Base-by-base conservation (phyloP, 1,140 invertebrate species). In the Drosophila aff. region DNA sequence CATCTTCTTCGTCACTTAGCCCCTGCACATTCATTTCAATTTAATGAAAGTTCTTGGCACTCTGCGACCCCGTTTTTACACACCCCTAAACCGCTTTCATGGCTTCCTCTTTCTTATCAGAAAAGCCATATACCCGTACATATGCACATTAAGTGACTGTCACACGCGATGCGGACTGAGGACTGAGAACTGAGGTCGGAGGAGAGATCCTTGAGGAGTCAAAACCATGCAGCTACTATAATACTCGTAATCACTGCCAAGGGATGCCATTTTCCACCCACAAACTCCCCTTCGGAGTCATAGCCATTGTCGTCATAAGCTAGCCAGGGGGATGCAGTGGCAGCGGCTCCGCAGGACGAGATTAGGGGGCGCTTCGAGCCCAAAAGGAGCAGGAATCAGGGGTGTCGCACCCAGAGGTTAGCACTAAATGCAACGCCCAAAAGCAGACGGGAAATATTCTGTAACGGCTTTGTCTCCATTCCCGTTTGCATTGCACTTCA, bases 301-400 rank as follows among this genome's bases (percentile, higher is more conserved):
- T 18, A 49, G 74, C 74, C 76, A 79, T 79, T 79, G 67, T 79
- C 76, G 60, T 79, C 76, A 79, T 79, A 79, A 79, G 76, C 76
- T 55, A 57, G 49, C 33, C 50, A 74, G 46, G 23, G 26, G 67
- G 55, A 73, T 59, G 64, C 63, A 52, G 44, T 18, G 43, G 40
- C 60, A 28, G 21, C n/a, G 16, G 28, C 13, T 61, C 23, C 38
- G 40, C 16, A 15, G 40, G 47, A 38, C 36, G 63, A 31, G 49
- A 67, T 46, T 53, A 68, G 50, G 66, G 59, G 64, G 38, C 16
- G 36, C 31, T 65, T 21, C 41, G n/a, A 15, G 7, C 6, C 23
- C 23, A 23, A 23, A 23, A 23, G 23, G 23, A 4, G 28, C 7
- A 28, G 28, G 26, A n/a, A 26, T 18, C 41, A 40, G 59, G 64